Percentiles rank a stretch among this genome's conserved stretches.
Evolutionary conservation across 2,797 vertebrate genomes (phyloP).

Genomic region (Acridotheres tristis): DNA sequence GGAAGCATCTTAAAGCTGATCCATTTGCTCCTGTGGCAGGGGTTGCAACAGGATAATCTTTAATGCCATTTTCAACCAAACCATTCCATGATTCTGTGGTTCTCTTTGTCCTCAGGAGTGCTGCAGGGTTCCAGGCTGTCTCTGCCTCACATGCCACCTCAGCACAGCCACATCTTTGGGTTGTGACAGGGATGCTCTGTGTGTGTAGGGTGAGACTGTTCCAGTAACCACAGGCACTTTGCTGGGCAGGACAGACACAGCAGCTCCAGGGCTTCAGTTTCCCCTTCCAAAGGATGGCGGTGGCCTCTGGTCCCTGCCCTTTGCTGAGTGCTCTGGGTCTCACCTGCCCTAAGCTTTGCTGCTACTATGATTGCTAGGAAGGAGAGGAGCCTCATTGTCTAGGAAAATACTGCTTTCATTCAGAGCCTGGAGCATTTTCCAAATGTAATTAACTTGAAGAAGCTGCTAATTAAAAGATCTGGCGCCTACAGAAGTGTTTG

Average conservation of each 20-base stretch:
- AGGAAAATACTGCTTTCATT: constrained; percentile 29
- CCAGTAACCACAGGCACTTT: neutral
- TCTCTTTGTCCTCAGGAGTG: neutral
- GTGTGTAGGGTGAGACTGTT: neutral
- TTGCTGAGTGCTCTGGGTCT: neutral
- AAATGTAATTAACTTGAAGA: constrained; percentile 57
- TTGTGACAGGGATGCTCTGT: neutral
- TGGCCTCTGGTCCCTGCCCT: neutral
- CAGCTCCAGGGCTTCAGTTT: neutral
- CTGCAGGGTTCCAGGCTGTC: neutral
- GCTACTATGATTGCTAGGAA: neutral
- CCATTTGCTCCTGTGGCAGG: neutral
- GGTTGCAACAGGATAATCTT: neutral
- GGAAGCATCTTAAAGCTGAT: neutral
- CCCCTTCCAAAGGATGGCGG: neutral
- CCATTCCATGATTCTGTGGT: neutral
- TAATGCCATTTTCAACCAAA: neutral
- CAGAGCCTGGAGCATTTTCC: constrained; percentile 44
- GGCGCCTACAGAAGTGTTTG: constrained; percentile 15
- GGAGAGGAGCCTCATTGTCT: constrained; percentile 6
- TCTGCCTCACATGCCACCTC: neutral
- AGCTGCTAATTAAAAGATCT: constrained; percentile 53
- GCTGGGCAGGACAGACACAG: neutral
- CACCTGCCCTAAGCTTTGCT: neutral
- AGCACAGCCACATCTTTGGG: neutral